phyloP scores from a whole-genome alignment of 2,888 invertebrate genomes.

The Campoletis raptor region DNA sequence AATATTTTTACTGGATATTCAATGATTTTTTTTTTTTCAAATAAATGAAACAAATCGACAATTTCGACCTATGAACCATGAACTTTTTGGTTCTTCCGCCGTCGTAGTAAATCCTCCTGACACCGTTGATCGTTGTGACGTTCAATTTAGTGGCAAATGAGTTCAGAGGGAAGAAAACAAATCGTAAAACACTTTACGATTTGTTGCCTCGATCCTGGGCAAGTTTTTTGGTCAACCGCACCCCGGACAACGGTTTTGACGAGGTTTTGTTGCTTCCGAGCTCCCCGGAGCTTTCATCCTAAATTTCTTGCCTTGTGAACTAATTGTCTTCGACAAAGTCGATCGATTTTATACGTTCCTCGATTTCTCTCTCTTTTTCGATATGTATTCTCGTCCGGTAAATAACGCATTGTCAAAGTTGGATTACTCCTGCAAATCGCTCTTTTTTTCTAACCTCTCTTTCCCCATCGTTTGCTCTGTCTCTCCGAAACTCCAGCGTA shows the following conservation, averaged over 20 bases:
- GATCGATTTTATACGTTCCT: neutral
- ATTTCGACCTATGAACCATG: neutral
- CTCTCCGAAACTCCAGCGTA: slow-evolving; percentile 40
- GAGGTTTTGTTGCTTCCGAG: neutral
- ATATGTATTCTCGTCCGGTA: neutral
- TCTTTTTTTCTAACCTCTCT: neutral
- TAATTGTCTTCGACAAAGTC: neutral
- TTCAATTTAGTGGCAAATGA: neutral
- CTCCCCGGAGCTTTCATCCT: neutral
- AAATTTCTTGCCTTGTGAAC: slow-evolving; percentile 27
- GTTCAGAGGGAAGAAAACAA: slow-evolving; percentile 3
- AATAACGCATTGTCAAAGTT: slow-evolving; percentile 7
- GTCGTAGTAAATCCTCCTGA: neutral
- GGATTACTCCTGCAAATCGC: neutral
- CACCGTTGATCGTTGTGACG: neutral
- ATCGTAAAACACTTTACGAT: slow-evolving; percentile 36
- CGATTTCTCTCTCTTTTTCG: neutral
- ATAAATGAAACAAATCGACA: neutral
- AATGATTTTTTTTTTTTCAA: neutral
- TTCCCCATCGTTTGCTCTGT: neutral
- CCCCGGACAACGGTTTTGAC: neutral
- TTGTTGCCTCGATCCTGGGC: neutral
- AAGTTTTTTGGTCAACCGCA: neutral
- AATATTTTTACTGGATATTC: neutral
- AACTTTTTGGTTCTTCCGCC: neutral